Evolutionary conservation across 2,113 vertebrate genomes (phyloP), one percentile per base, ranked within the genome.

Genomic region (Chauna torquata): DNA sequence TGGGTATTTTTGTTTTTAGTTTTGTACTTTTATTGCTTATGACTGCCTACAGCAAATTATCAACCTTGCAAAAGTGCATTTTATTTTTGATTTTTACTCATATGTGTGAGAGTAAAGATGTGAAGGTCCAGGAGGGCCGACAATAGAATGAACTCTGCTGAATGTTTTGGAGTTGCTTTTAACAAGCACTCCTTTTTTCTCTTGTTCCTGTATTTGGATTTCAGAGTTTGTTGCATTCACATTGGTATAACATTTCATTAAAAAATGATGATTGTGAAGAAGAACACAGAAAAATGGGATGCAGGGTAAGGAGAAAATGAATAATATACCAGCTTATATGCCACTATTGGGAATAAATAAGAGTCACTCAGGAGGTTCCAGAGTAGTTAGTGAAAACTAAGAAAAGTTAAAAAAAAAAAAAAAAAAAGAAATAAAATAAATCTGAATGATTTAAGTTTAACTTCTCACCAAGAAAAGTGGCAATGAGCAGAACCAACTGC

Each of bases 31-130:
- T 88, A 91, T 93, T 90, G 87, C 85, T 91, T 95, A 42, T 92
- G 87, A 92, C 86, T 94, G 95, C 97, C 96, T 96, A 77, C 90
- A 97, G 97, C 96, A 97, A 95, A 96, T 91, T 92, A 91, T 92
- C 84, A 94, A 65, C 64, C 78, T 94, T 84, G 62, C 62, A 92
- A 89, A 93, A 93, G 75, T 59, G 25, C 49, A 62, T 94, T 94
- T 94, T 92, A 57, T 71, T 77, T 92, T 74, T 88, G 8, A 66
- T 93, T 91, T 88, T 91, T 52, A 71, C 61, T 93, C 42, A 6
- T 72, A 10, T 54, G 4, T 76, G 19, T 89, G 85, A 95, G 58
- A 92, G 57, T 32, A 57, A 94, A 82, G 86, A 95, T 17, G 62
- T 18, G 49, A 66, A 91, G 76, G 50, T 95, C 95, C 81, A 58